Evolutionary conservation across 2,888 invertebrate species (phyloP).

Genomic region (Habroteleia sp.): DNA sequence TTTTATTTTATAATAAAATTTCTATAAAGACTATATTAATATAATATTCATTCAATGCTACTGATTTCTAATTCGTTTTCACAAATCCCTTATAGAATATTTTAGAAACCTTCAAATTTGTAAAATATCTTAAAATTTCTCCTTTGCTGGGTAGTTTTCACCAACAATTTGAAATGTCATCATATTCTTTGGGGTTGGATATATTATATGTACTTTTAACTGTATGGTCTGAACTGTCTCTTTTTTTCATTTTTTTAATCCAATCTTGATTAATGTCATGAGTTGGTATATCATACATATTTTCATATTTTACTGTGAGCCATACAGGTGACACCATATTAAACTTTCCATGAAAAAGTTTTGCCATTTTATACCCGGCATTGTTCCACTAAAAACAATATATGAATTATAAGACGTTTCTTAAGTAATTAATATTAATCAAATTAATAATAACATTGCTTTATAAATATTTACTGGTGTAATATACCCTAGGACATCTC

Average conservation of each 20-base stretch:
- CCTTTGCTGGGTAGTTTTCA: too few species aligned
- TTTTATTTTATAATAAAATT: too few species aligned
- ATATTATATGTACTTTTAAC: conserved; percentile 83
- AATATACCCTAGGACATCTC: conserved; percentile 92
- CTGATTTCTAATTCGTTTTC: too few species aligned
- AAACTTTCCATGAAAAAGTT: conserved; percentile 93
- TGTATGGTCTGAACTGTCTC: conserved; percentile 82
- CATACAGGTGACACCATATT: conserved; percentile 96
- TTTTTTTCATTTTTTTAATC: conserved; percentile 87
- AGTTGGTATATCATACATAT: conserved; percentile 85
- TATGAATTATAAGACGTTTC: neutral
- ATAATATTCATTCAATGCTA: too few species aligned
- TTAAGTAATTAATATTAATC: conserved; percentile 8
- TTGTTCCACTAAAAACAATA: conserved; percentile 91
- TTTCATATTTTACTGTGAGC: conserved; percentile 90
- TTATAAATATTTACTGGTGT: conserved; percentile 5
- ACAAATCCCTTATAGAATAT: too few species aligned
- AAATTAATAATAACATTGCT: conserved; percentile 4
- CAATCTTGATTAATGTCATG: conserved; percentile 94
- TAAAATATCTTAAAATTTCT: too few species aligned
- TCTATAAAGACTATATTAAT: too few species aligned
- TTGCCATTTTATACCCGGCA: conserved; percentile 96
- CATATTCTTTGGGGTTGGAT: too few species aligned
- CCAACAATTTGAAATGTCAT: too few species aligned
- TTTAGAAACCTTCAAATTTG: too few species aligned